Conservation (phyloP, 2,113 vertebrate species). For the Phasianus colchicus region DNA sequence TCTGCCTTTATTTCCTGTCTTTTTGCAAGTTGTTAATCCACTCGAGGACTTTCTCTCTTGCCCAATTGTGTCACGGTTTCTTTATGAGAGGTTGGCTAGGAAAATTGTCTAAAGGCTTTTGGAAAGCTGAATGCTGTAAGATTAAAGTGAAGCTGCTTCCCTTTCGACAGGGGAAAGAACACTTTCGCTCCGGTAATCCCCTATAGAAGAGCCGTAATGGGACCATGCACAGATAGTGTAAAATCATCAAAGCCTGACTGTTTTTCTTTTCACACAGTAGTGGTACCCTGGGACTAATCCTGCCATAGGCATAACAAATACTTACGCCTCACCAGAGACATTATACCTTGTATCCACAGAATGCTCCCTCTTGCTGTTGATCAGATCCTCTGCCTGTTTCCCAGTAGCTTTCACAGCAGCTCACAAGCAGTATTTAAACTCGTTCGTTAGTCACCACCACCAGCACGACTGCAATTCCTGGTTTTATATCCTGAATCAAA, state of each 20-base stretch:
- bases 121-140: not conserved
- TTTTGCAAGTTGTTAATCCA: not conserved
- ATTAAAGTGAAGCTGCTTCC: slow-evolving; percentile 4
- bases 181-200: not conserved
- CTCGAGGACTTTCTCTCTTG: not conserved
- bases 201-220: not conserved
- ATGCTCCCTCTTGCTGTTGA: not conserved
- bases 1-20: not conserved
- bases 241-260: slow-evolving; percentile 1
- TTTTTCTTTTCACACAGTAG: not conserved
- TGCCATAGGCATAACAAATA: not conserved
- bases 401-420: not conserved
- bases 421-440: not conserved
- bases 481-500: not conserved
- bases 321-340: not conserved
- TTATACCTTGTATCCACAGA: not conserved
- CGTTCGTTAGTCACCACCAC: not conserved
- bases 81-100: not conserved
- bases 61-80: not conserved
- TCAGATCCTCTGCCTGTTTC: not conserved
- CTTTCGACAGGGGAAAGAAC: not conserved
- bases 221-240: not conserved
- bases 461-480: not conserved
- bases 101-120: not conserved
- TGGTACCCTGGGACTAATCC: not conserved